phyloP scores from a whole-genome alignment of 2,113 vertebrate genomes.

The Ploceus nigricollis region DNA sequence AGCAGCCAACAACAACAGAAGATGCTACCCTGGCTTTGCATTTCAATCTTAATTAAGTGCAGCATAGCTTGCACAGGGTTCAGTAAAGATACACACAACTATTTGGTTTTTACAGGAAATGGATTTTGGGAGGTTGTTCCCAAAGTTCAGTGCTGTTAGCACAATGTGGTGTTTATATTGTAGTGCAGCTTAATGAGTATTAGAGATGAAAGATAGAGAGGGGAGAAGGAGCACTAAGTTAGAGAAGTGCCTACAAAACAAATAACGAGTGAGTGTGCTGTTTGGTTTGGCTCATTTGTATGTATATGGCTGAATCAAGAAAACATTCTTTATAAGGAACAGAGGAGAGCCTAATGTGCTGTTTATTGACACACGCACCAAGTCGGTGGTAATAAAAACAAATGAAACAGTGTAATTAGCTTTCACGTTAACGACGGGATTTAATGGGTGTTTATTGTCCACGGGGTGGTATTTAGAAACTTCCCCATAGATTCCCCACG shows the following conservation, averaged over 20 bases:
- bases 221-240: neutral
- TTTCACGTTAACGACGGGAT: constrained; percentile 29
- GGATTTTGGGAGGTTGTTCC: neutral
- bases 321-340: constrained; percentile 53
- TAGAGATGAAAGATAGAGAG: constrained; percentile 24
- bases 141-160: constrained; percentile 3
- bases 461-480: constrained; percentile 6
- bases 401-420: constrained; percentile 53
- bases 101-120: neutral
- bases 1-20: neutral
- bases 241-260: constrained; percentile 40
- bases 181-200: neutral
- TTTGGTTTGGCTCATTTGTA: constrained; percentile 59
- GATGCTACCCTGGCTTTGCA: neutral
- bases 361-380: constrained; percentile 58
- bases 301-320: constrained; percentile 53
- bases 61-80: neutral
- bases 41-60: neutral
- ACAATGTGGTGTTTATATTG: neutral
- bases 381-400: constrained; percentile 46
- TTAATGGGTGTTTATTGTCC: constrained; percentile 55
- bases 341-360: constrained; percentile 57
- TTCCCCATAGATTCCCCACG: constrained; percentile 25
- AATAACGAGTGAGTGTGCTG: neutral
- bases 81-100: neutral